A percentile compares a stretch with the other conserved stretches of the same genome.
Conservation (phyloP, 2,888 invertebrate species). For the Myopa testacea region DNA sequence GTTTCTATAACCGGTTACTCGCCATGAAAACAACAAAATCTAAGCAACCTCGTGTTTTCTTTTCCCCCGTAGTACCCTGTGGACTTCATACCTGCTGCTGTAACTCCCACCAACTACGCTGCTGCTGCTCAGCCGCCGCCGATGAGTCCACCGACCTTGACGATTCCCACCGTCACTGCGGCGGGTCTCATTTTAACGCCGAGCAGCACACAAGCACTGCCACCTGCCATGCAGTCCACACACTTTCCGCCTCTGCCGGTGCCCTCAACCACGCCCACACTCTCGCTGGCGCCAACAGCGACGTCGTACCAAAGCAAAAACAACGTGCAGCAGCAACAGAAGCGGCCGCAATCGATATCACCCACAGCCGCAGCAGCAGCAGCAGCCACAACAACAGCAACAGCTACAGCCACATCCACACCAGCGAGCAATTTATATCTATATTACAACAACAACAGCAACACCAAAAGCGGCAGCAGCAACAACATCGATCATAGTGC, state of each 20-base stretch:
- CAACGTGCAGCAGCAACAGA: constrained; percentile 43
- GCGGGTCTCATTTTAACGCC: constrained; percentile 60
- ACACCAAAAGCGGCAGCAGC: constrained; percentile 28
- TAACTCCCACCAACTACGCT: constrained; percentile 49
- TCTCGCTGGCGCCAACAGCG: constrained; percentile 24
- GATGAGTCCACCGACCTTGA: constrained; percentile 56
- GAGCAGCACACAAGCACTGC: constrained; percentile 52
- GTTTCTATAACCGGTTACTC: too few relatives aligned
- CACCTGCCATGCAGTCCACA: constrained; percentile 48
- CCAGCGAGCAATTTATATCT: neutral
- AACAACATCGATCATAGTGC: neutral
- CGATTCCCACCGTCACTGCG: constrained; percentile 46
- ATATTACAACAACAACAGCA: neutral
- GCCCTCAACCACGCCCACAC: constrained; percentile 36
- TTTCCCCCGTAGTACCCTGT: constrained; percentile 59
- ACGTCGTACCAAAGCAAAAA: constrained; percentile 40
- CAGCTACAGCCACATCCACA: constrained; percentile 33
- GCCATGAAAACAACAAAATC: too few relatives aligned
- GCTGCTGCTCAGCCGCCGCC: constrained; percentile 53
- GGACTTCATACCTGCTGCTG: constrained; percentile 58
- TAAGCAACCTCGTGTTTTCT: neutral
- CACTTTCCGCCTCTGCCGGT: constrained; percentile 45
- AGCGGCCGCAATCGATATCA: constrained; percentile 20
- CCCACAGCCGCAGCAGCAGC: constrained; percentile 12
- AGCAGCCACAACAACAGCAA: constrained; percentile 5